Evolutionary conservation across 2,797 vertebrate genomes (phyloP).

Genomic region (Limnodromus scolopaceus): DNA sequence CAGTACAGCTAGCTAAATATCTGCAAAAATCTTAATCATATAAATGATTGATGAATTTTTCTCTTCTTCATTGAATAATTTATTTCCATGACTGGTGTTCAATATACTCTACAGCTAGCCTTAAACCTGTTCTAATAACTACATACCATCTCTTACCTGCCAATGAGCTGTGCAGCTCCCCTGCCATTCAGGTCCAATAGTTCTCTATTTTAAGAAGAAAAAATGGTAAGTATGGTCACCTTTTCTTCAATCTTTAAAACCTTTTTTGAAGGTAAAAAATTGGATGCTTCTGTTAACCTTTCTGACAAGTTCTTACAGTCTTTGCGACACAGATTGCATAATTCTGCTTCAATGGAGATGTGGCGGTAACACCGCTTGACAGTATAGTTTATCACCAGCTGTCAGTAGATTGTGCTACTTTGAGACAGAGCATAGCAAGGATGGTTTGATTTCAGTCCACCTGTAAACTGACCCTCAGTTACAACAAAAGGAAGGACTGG

Average conservation of each 20-base stretch:
- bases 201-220: not conserved
- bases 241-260: not conserved
- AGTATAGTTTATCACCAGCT: not conserved
- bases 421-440: not conserved
- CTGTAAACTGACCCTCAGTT: not conserved
- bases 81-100: constrained; percentile 7
- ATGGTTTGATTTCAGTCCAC: not conserved
- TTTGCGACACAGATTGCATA: not conserved
- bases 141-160: not conserved
- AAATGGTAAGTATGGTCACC: not conserved
- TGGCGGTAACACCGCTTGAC: not conserved
- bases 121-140: not conserved
- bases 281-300: not conserved
- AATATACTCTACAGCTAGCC: not conserved
- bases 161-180: not conserved
- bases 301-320: not conserved
- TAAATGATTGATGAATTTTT: constrained; percentile 17
- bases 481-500: not conserved
- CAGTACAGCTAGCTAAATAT: not conserved
- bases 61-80: constrained; percentile 24
- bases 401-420: not conserved
- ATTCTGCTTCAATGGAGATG: not conserved
- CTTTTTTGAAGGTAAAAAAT: not conserved
- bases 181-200: not conserved
- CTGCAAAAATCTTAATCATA: not conserved